These are phyloP conservation scores for Carassius auratus DNA, from an alignment of 2,113 vertebrate species.

Conservation along the genomic window DNA sequence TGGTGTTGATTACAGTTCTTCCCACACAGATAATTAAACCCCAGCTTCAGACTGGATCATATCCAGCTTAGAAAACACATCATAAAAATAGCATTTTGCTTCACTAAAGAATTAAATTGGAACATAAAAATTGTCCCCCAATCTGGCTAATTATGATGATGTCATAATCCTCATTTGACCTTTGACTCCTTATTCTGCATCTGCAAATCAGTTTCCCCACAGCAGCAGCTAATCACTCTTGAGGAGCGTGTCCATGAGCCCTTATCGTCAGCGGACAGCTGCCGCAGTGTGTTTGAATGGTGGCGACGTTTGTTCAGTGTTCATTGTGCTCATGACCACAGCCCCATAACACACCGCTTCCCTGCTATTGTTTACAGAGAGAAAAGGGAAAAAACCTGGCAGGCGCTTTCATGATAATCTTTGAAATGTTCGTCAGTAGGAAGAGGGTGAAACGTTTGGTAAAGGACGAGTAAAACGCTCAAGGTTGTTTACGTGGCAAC, in stretches of 20 bases:
- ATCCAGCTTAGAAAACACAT: constrained; percentile 70
- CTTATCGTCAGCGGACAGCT: constrained; percentile 78
- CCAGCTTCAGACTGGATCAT: constrained; percentile 60
- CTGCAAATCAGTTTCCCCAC: constrained; percentile 56
- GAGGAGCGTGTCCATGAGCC: constrained; percentile 65
- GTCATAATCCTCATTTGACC: constrained; percentile 35
- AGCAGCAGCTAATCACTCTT: constrained; percentile 58
- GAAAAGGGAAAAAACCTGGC: constrained; percentile 18
- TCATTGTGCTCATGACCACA: constrained; percentile 23
- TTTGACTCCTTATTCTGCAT: constrained; percentile 56
- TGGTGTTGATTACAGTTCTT: constrained; percentile 3
- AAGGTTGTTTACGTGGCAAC: constrained; percentile 5
- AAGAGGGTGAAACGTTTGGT: background rate
- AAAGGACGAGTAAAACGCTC: constrained; percentile 7
- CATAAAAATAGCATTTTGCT: constrained; percentile 14
- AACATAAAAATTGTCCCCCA: background rate
- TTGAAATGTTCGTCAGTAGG: background rate
- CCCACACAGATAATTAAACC: constrained; percentile 27
- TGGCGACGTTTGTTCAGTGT: constrained; percentile 57
- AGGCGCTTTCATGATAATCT: constrained; percentile 29
- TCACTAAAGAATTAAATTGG: background rate
- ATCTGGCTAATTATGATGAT: constrained; percentile 21
- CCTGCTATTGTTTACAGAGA: constrained; percentile 44
- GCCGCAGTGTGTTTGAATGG: constrained; percentile 60
- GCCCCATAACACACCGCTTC: background rate